Base-by-base conservation (phyloP, 2,888 invertebrate species). In the Cremastinae sp. region DNA sequence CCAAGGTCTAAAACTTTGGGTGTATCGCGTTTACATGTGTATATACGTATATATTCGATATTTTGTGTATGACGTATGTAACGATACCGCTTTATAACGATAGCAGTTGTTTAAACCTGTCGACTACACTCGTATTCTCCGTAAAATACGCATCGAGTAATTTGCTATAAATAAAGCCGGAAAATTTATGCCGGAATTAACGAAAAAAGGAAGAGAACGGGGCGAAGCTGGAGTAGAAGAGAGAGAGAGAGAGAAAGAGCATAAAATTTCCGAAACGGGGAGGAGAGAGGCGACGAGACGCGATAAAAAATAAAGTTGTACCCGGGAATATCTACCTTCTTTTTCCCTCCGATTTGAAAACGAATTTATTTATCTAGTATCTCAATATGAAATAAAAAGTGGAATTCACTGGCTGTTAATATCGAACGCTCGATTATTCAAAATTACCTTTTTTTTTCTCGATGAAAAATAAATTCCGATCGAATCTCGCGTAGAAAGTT, bases 71-170 rank as follows among this genome's bases (percentile, higher is more conserved):
- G 62, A 62, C 62, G 36, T n/a, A 47, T 28, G 58, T 61, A 61
- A 70, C 61, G 47, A 51, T 38, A 38, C 38, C 58, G 72, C 49
- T 53, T 72, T 36, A n/a, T n/a, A 53, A 65, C 45, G 49, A 59
- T 51, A 34, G 34, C 47, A 10, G 38, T 58, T 59, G 20, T 38
- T 43, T 49, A 58, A 65, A 51, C 59, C 43, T 51, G 65, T 38
- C 53, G 34, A 18, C 36, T 28, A 53, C 28, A 10, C 47, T 38
- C 56, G 56, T 58, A 54, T 45, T 66, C 53, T 54, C 28, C 10
- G 5, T 47, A 38, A 54, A n/a, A 62, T 54, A 62, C 36, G 16
- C 10, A 4, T 54, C 49, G 12, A 53, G 9, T 53, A 61, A 62
- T 54, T n/a, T 53, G 18, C 2, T 3, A 14, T 1, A 14, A 28